Conservation (phyloP, 2,797 vertebrate species). For the Pseudotriccus pelzelni region DNA sequence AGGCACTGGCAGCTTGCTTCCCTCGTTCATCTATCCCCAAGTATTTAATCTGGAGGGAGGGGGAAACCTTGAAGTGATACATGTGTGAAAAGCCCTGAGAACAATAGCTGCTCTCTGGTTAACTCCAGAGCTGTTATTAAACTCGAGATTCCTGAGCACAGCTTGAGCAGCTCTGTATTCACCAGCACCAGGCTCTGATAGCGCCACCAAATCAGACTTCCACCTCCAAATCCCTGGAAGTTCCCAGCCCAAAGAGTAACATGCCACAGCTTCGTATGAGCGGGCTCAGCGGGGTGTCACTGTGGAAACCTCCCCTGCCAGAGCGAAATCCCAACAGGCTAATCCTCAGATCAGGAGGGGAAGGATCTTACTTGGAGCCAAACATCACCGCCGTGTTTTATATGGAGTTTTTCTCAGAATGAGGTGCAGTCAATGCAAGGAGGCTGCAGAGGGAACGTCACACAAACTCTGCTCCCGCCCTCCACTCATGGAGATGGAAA, state of each 20-base stretch:
- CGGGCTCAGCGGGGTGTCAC: neutral
- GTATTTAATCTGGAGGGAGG: neutral
- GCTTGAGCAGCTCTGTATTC: slow-evolving; percentile 2
- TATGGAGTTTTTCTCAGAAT: neutral
- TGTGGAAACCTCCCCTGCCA: neutral
- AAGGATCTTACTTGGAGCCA: neutral
- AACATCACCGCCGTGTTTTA: fast-evolving
- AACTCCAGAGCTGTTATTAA: slow-evolving; percentile 27
- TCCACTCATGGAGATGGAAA: neutral
- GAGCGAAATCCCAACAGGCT: neutral
- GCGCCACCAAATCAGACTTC: neutral
- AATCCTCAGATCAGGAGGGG: neutral
- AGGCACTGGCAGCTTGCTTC: slow-evolving; percentile 34
- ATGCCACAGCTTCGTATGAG: neutral
- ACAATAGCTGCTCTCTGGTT: slow-evolving; percentile 30
- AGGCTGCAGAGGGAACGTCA: neutral
- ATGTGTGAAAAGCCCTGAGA: neutral
- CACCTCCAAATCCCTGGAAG: slow-evolving; percentile 14
- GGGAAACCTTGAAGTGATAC: slow-evolving; percentile 7
- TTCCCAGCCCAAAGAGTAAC: neutral
- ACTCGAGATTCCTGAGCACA: neutral
- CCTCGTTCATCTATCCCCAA: slow-evolving; percentile 1
- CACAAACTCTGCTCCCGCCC: neutral
- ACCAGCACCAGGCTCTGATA: neutral
- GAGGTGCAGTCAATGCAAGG: neutral